phyloP scores from a whole-genome alignment of 2,113 vertebrate species.

The Ciconia stormi region DNA sequence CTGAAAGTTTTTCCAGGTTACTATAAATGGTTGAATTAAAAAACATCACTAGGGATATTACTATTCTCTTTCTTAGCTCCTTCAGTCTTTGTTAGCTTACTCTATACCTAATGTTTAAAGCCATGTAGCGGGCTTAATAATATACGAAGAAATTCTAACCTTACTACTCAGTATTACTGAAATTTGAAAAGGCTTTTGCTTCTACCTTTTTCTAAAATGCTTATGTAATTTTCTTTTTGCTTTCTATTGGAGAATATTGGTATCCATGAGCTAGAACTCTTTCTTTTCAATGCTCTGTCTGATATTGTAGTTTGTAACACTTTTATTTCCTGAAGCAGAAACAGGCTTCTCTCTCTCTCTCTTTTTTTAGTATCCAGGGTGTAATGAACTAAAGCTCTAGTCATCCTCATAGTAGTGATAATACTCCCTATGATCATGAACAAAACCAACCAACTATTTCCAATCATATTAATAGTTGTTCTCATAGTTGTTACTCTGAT shows the following conservation, averaged over 20 bases:
- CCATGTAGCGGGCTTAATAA: background rate
- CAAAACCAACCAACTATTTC: background rate
- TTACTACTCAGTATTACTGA: background rate
- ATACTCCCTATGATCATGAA: background rate
- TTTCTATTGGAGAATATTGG: background rate
- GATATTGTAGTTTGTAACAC: background rate
- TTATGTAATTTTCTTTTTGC: background rate
- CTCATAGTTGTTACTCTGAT: background rate
- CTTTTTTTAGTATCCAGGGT: background rate
- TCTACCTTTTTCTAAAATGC: background rate
- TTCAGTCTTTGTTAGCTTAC: background rate
- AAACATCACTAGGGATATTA: background rate
- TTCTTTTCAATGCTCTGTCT: background rate
- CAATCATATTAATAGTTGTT: background rate
- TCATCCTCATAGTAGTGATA: background rate
- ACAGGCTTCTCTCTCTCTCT: accelerated
- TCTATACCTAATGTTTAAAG: background rate
- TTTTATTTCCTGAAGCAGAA: background rate
- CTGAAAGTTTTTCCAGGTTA: background rate
- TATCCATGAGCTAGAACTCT: background rate
- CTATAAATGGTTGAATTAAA: background rate
- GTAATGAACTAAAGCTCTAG: background rate
- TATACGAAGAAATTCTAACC: background rate
- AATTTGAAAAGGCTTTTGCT: background rate
- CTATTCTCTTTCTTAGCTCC: background rate